A percentile compares a stretch with the other conserved stretches of the same genome.
These are phyloP conservation scores for Hirtodrosophila cameraria DNA, from an alignment of 2,888 invertebrate genomes.

Conservation along the genomic window DNA sequence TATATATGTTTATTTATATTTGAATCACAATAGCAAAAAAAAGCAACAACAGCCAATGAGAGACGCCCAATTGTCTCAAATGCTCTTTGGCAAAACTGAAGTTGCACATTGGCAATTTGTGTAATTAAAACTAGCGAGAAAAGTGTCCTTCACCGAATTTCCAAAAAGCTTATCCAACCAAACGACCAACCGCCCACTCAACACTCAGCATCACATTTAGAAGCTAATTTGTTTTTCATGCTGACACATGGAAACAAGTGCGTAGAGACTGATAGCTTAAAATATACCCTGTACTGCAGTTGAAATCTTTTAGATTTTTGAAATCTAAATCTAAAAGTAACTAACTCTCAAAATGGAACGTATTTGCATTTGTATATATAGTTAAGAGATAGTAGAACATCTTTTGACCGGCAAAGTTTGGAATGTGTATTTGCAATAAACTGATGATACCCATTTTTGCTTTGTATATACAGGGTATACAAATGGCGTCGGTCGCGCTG, in stretches of 20 bases:
- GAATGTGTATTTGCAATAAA: too few species aligned
- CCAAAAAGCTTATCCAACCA: neutral
- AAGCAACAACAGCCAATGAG: neutral
- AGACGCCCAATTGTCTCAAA: slow-evolving; percentile 57
- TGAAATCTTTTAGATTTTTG: too few species aligned
- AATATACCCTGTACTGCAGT: too few species aligned
- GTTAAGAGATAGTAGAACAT: too few species aligned
- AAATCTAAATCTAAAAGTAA: too few species aligned
- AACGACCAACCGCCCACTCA: slow-evolving; percentile 18
- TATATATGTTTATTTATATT: slow-evolving; percentile 2
- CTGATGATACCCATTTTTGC: too few species aligned
- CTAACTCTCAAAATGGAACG: too few species aligned
- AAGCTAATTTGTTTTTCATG: slow-evolving; percentile 55
- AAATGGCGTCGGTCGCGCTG: slow-evolving; percentile 68
- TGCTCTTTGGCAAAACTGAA: slow-evolving; percentile 38
- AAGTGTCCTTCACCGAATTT: slow-evolving; percentile 34
- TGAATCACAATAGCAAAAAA: slow-evolving; percentile 28
- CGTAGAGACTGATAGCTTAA: too few species aligned
- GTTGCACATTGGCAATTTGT: slow-evolving; percentile 63
- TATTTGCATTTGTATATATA: too few species aligned
- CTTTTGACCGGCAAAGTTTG: too few species aligned
- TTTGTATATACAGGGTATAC: slow-evolving; percentile 1
- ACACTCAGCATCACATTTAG: slow-evolving; percentile 13
- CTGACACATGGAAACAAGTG: slow-evolving; percentile 19
- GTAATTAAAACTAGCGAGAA: slow-evolving; percentile 65